Conservation (phyloP, 2,113 vertebrate species). For the Varanus salvator region DNA sequence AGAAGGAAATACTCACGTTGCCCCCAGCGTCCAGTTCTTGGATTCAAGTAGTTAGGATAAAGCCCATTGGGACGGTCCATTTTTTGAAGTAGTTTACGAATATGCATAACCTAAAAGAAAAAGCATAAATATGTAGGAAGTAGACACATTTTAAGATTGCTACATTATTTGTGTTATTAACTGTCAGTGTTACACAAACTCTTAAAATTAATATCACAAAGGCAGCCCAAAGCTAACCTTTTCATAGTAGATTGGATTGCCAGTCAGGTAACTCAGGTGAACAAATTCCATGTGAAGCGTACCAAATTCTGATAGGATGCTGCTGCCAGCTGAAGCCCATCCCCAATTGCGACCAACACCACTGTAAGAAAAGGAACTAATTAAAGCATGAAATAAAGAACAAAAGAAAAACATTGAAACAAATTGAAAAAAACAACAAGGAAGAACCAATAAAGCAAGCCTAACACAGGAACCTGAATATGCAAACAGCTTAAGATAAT, state of each 20-base stretch:
- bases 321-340: slow-evolving; percentile 98
- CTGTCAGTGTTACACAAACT: background rate
- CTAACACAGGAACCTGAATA: background rate
- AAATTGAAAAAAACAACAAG: background rate
- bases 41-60: slow-evolving; percentile 99
- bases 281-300: slow-evolving; percentile 99
- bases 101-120: slow-evolving; percentile 94
- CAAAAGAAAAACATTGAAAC: background rate
- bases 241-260: slow-evolving; percentile 93
- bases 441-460: background rate
- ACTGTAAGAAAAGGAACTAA: slow-evolving; percentile 65
- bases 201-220: background rate
- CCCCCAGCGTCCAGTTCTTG: slow-evolving; percentile 97
- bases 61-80: slow-evolving; percentile 99
- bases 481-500: background rate
- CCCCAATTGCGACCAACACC: slow-evolving; percentile 98
- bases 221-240: slow-evolving; percentile 82
- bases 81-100: slow-evolving; percentile 95
- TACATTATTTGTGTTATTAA: background rate
- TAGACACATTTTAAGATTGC: background rate
- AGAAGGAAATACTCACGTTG: slow-evolving; percentile 89
- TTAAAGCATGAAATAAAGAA: background rate
- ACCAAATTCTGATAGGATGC: slow-evolving; percentile 97
- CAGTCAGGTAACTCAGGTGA: slow-evolving; percentile 96
- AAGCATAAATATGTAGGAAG: slow-evolving; percentile 3